These are phyloP conservation scores for Tetheella fluctuosa DNA, from an alignment of 2,888 invertebrate genomes.

Conservation along the genomic window DNA sequence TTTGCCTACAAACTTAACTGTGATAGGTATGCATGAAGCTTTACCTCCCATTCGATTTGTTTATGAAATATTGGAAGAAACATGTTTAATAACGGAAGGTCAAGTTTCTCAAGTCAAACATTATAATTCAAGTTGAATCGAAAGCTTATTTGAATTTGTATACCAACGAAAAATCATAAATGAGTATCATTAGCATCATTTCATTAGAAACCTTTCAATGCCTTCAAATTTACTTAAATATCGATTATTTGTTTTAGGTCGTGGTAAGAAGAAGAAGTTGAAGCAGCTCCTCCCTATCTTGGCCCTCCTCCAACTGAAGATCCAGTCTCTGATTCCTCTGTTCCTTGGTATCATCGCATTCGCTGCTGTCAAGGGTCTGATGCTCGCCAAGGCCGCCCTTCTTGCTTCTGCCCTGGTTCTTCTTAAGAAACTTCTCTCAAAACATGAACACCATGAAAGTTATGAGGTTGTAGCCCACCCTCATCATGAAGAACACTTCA, in stretches of 20 bases:
- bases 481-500: slow-evolving; percentile 85
- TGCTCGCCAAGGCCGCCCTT: slow-evolving; percentile 93
- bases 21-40: not conserved
- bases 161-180: not conserved
- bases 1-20: slow-evolving; percentile 37
- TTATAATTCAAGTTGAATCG: not conserved
- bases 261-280: slow-evolving; percentile 91
- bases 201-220: not conserved
- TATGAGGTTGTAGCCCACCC: slow-evolving; percentile 91
- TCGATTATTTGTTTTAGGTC: slow-evolving; percentile 78
- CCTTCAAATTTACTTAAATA: not conserved
- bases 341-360: slow-evolving; percentile 90
- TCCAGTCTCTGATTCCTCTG: slow-evolving; percentile 90
- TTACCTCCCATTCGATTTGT: slow-evolving; percentile 16
- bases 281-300: slow-evolving; percentile 90
- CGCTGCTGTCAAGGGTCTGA: slow-evolving; percentile 92
- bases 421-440: slow-evolving; percentile 87
- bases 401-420: slow-evolving; percentile 89
- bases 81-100: not conserved
- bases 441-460: slow-evolving; percentile 86
- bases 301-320: slow-evolving; percentile 91
- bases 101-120: not conserved
- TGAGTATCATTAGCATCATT: not conserved
- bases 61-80: not conserved
- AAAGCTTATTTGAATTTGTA: slow-evolving; percentile 1